phyloP scores from a whole-genome alignment of 2,888 invertebrate species.

The Zygaena filipendulae region DNA sequence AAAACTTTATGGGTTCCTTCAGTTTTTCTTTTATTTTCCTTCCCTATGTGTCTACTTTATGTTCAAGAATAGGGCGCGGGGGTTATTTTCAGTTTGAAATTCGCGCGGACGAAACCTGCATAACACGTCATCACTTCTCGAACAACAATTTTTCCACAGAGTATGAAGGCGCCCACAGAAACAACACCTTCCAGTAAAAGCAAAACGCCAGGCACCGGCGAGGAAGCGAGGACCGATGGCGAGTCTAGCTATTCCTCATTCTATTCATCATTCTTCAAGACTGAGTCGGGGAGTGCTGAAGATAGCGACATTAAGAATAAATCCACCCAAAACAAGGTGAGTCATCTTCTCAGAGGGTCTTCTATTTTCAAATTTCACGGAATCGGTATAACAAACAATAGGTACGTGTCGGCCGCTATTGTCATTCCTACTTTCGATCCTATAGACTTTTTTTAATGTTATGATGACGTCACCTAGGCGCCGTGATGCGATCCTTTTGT shows the following conservation, averaged over 20 bases:
- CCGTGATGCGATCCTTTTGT: too few relatives aligned
- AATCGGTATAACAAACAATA: slow-evolving; percentile 1
- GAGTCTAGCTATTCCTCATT: slow-evolving; percentile 74
- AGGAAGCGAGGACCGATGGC: slow-evolving; percentile 37
- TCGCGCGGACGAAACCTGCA: too few relatives aligned
- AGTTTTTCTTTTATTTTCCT: too few relatives aligned
- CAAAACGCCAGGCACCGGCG: slow-evolving; percentile 20
- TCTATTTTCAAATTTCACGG: not conserved
- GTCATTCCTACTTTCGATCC: too few relatives aligned
- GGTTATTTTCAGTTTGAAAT: too few relatives aligned
- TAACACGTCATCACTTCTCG: too few relatives aligned
- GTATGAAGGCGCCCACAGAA: slow-evolving; percentile 18
- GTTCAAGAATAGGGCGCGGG: too few relatives aligned
- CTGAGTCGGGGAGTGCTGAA: slow-evolving; percentile 62
- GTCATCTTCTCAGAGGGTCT: slow-evolving; percentile 15
- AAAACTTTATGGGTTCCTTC: too few relatives aligned
- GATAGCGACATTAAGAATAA: slow-evolving; percentile 34
- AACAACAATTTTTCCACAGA: slow-evolving; percentile 29
- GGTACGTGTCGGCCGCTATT: too few relatives aligned
- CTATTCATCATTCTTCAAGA: slow-evolving; percentile 77
- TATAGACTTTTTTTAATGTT: too few relatives aligned
- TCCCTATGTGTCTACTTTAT: too few relatives aligned
- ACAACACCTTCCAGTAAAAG: slow-evolving; percentile 7
- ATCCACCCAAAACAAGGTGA: not conserved
- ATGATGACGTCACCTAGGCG: too few relatives aligned